Conservation (phyloP, 2,888 invertebrate genomes). For the Drosophila cognata region DNA sequence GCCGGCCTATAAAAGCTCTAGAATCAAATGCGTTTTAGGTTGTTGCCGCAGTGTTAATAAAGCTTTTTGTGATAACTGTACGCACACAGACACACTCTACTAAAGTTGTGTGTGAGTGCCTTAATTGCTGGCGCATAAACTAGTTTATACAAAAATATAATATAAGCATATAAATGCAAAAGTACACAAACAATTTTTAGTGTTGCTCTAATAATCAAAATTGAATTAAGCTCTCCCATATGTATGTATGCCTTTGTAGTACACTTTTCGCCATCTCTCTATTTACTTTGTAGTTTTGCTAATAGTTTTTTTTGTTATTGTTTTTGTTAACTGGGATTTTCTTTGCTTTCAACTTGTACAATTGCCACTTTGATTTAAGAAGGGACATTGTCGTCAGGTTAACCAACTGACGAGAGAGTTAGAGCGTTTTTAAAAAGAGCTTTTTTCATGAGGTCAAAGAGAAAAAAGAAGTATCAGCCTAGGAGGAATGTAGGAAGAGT, state of each 20-base stretch:
- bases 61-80: constrained; percentile 58
- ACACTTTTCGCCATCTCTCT: constrained; percentile 33
- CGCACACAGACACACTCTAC: constrained; percentile 5
- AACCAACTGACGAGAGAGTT: background rate
- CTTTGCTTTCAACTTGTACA: constrained; percentile 60
- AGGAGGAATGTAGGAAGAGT: background rate
- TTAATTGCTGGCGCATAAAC: constrained; percentile 18
- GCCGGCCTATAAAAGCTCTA: constrained; percentile 46
- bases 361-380: constrained; percentile 18
- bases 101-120: constrained; percentile 1
- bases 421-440: constrained; percentile 42
- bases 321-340: constrained; percentile 36
- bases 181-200: constrained; percentile 26
- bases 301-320: constrained; percentile 33
- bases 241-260: constrained; percentile 45
- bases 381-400: background rate
- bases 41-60: constrained; percentile 29
- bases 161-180: constrained; percentile 21
- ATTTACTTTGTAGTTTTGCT: constrained; percentile 60
- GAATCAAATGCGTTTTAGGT: constrained; percentile 42
- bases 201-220: constrained; percentile 25
- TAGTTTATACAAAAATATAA: constrained; percentile 39
- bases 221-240: constrained; percentile 41
- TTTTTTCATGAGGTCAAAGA: constrained; percentile 42
- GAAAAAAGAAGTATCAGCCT: background rate